These are phyloP conservation scores for Terebella lapidaria DNA, from an alignment of 2,888 invertebrate species.

Conservation along the genomic window DNA sequence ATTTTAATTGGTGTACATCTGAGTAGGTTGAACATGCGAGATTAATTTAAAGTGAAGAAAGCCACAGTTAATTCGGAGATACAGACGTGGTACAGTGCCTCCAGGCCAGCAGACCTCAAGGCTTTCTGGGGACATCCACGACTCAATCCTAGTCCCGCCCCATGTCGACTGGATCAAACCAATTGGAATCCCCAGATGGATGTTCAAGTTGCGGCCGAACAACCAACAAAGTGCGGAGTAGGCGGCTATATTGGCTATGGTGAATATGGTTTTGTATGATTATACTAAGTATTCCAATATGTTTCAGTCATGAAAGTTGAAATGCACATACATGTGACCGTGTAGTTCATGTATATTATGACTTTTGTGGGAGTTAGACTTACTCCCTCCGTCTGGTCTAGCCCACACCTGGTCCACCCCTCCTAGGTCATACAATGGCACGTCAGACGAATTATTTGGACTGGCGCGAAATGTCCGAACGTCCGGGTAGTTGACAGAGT, in stretches of 20 bases:
- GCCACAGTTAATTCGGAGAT: too few relatives aligned
- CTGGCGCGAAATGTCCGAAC: background rate
- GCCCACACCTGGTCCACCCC: background rate
- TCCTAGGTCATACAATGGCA: background rate
- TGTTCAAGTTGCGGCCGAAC: constrained; percentile 36
- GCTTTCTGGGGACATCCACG: constrained; percentile 6
- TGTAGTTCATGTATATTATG: too few relatives aligned
- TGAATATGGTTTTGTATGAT: too few relatives aligned
- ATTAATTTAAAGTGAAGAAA: too few relatives aligned
- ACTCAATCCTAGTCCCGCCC: constrained; percentile 9
- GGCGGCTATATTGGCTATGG: constrained; percentile 16
- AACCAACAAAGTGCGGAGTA: constrained; percentile 50
- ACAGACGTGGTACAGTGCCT: too few relatives aligned
- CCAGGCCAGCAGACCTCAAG: constrained; percentile 4
- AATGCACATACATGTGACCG: too few relatives aligned
- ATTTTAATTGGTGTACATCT: too few relatives aligned
- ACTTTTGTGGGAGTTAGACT: too few relatives aligned
- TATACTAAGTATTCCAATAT: too few relatives aligned
- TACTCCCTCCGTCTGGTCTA: too few relatives aligned
- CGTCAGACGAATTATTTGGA: background rate
- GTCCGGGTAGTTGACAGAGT: background rate
- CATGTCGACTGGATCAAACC: constrained; percentile 18
- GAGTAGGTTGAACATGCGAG: too few relatives aligned
- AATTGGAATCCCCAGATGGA: constrained; percentile 34
- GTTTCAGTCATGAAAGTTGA: too few relatives aligned